These are phyloP conservation scores for Dioctria rufipes DNA, from an alignment of 2,888 invertebrate species.

Conservation along the genomic window DNA sequence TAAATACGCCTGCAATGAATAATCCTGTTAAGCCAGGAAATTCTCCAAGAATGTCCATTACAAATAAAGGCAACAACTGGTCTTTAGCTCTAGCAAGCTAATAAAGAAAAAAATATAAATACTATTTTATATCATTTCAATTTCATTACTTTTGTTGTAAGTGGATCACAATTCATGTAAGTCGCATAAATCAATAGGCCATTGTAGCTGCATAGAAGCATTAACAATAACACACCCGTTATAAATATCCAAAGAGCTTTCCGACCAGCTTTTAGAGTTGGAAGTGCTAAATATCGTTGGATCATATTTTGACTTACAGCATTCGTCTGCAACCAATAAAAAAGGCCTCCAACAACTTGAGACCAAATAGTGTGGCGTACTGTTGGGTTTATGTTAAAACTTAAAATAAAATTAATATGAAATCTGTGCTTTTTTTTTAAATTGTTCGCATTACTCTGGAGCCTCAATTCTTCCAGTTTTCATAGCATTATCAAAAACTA, in stretches of 20 bases:
- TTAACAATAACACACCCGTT: constrained; percentile 72
- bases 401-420: constrained; percentile 67
- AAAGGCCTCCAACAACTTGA: constrained; percentile 81
- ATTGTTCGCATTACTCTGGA: constrained; percentile 74
- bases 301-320: constrained; percentile 91
- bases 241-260: constrained; percentile 75
- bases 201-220: constrained; percentile 75
- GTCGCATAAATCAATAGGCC: constrained; percentile 78
- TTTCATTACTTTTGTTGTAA: constrained; percentile 74
- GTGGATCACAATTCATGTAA: constrained; percentile 77
- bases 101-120: constrained; percentile 32
- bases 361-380: constrained; percentile 89
- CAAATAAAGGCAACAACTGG: constrained; percentile 86
- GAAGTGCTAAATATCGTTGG: constrained; percentile 85
- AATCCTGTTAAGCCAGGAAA: constrained; percentile 88
- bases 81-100: constrained; percentile 81
- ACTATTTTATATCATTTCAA: constrained; percentile 10
- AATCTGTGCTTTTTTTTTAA: neutral
- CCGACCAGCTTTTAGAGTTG: constrained; percentile 77
- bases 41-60: constrained; percentile 85
- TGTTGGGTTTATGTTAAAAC: constrained; percentile 84
- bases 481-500: constrained; percentile 79
- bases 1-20: constrained; percentile 92
- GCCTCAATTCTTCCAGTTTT: constrained; percentile 80
- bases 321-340: constrained; percentile 86